Percentiles rank a stretch among this genome's conserved stretches.
Conservation (phyloP, 1,140 invertebrate genomes). For the Portunus trituberculatus region DNA sequence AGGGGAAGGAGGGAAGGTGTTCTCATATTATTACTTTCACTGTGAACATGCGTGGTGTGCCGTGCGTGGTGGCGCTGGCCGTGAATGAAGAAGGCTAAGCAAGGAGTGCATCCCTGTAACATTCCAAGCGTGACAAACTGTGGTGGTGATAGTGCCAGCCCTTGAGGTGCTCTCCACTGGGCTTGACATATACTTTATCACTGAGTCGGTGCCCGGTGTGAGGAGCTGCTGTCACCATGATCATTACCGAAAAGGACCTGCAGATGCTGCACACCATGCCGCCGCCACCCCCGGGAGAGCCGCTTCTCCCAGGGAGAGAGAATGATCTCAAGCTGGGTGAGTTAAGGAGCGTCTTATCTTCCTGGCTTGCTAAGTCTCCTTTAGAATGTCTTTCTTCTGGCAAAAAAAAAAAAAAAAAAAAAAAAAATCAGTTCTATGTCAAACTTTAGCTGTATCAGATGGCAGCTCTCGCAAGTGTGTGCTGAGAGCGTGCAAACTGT, state of each 20-base stretch:
- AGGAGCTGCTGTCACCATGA: constrained; percentile 40
- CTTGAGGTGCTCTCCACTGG: neutral
- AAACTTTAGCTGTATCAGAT: neutral
- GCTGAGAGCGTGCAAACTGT: neutral
- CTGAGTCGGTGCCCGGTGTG: neutral
- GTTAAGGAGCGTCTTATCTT: neutral
- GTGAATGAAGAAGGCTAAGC: constrained; percentile 59
- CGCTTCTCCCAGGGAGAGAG: constrained; percentile 17
- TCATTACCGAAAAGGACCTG: constrained; percentile 68
- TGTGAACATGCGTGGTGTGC: constrained; percentile 72
- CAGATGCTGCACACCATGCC: constrained; percentile 67
- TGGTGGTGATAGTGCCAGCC: constrained; percentile 33
- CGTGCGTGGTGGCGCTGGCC: constrained; percentile 51
- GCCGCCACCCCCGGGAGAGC: constrained; percentile 65
- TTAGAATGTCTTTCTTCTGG: neutral
- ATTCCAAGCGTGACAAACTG: neutral
- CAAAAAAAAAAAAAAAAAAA: too few relatives aligned
- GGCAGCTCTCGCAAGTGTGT: neutral
- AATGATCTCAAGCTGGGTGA: constrained; percentile 62
- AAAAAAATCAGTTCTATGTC: neutral
- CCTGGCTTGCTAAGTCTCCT: neutral
- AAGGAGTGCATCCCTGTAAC: neutral
- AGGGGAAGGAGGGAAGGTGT: constrained; percentile 60
- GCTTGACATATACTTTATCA: neutral
- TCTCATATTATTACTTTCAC: constrained; percentile 73